These are phyloP conservation scores for Drosophila incognita DNA, from an alignment of 2,888 invertebrate genomes.

Conservation along the genomic window DNA sequence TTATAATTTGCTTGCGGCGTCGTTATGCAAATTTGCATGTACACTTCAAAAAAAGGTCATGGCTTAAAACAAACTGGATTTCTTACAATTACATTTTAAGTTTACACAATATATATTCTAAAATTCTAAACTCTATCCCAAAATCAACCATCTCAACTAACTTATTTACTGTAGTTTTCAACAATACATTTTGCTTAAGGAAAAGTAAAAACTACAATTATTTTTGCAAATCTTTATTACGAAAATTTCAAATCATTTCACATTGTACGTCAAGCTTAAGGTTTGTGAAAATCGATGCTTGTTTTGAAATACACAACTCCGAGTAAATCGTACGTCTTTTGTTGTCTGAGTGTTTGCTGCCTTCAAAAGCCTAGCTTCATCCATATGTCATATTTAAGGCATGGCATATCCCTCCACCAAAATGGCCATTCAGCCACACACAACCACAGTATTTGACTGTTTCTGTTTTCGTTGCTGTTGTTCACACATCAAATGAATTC, in stretches of 20 bases:
- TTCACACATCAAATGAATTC: slow-evolving; percentile 79
- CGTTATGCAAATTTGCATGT: slow-evolving; percentile 26
- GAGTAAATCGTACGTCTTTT: background rate
- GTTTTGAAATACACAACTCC: background rate
- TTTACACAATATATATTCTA: background rate
- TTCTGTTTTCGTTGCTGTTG: slow-evolving; percentile 36
- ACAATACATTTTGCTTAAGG: background rate
- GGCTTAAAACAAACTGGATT: background rate
- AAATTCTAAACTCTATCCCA: background rate
- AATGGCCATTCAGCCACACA: background rate
- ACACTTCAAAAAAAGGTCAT: background rate
- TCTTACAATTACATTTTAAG: too few species aligned
- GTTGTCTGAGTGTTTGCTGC: background rate
- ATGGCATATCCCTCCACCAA: slow-evolving; percentile 6
- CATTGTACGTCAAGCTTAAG: background rate
- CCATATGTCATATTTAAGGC: slow-evolving; percentile 10
- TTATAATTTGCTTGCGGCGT: slow-evolving; percentile 35
- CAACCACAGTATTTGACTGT: background rate
- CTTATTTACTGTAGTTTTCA: background rate
- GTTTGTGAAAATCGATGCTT: background rate
- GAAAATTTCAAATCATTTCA: background rate
- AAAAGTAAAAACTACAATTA: background rate
- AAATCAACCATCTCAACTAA: background rate
- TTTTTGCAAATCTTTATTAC: background rate
- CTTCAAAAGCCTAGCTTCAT: background rate